Conservation (phyloP, 2,113 vertebrate species). For the Delphinus delphis region DNA sequence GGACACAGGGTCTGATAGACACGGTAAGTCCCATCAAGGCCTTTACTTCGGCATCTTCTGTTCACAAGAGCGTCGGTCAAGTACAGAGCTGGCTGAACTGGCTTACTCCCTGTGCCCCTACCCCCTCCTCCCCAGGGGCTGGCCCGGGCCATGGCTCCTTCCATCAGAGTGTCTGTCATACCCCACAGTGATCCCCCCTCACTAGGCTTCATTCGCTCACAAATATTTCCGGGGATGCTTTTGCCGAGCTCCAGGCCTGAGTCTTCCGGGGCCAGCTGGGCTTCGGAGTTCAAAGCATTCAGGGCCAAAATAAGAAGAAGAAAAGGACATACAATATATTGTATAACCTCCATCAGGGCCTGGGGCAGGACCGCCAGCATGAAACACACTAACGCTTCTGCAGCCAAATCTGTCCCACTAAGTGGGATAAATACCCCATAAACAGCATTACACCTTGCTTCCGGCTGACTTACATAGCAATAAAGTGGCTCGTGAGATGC, state of each 20-base stretch:
- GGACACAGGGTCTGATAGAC: background rate
- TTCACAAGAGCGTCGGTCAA: background rate
- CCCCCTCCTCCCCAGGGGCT: accelerated
- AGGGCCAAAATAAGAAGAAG: background rate
- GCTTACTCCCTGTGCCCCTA: background rate
- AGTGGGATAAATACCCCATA: background rate
- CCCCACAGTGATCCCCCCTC: background rate
- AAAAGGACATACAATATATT: background rate
- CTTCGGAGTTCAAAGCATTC: background rate
- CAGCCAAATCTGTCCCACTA: background rate
- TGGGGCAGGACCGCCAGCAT: background rate
- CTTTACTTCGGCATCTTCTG: background rate
- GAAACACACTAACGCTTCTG: background rate
- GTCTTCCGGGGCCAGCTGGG: background rate
- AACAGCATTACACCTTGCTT: background rate
- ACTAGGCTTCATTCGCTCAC: background rate
- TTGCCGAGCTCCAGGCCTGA: background rate
- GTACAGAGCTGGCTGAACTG: background rate
- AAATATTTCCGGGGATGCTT: background rate
- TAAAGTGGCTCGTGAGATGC: background rate
- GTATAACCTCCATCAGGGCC: background rate
- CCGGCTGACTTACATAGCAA: background rate
- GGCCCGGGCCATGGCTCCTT: background rate
- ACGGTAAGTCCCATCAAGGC: accelerated
- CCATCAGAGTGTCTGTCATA: background rate